Evolutionary conservation across 2,888 invertebrate genomes (phyloP).

Genomic region (Cerceris ruficornis): DNA sequence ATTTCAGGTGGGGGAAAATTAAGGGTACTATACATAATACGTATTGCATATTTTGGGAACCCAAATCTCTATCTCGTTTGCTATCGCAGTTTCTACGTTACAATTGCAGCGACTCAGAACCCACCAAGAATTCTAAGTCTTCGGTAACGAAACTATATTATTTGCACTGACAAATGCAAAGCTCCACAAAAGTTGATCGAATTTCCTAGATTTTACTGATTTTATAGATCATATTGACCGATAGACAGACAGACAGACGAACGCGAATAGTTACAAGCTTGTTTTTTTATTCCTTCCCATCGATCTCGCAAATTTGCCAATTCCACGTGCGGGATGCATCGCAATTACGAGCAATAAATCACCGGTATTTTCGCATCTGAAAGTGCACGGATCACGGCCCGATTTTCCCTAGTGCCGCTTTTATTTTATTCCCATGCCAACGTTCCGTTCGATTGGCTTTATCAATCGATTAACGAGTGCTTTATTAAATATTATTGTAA

Average conservation of each 20-base stretch:
- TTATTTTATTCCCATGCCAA: slow-evolving; percentile 25
- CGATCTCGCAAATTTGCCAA: slow-evolving; percentile 25
- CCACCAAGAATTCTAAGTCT: no score
- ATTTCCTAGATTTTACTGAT: no score
- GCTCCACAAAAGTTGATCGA: no score
- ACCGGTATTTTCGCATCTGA: slow-evolving; percentile 17
- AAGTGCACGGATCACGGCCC: slow-evolving; percentile 5
- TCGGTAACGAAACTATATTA: no score
- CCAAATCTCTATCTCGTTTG: no score
- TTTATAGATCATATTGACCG: no score
- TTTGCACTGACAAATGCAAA: no score
- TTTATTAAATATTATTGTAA: slow-evolving; percentile 24
- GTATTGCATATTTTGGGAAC: no score
- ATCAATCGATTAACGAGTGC: slow-evolving; percentile 19
- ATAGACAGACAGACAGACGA: background rate
- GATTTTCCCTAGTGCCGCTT: slow-evolving; percentile 9
- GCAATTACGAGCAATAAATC: slow-evolving; percentile 48
- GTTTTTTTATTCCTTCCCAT: slow-evolving; percentile 30
- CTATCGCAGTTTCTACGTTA: no score
- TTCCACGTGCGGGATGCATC: slow-evolving; percentile 26
- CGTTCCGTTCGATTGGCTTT: slow-evolving; percentile 32
- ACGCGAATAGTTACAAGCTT: slow-evolving; percentile 26
- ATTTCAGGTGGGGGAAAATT: no score
- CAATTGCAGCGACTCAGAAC: no score
- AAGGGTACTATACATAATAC: no score